Conservation (phyloP, 2,797 vertebrate genomes). For the Tapera naevia region DNA sequence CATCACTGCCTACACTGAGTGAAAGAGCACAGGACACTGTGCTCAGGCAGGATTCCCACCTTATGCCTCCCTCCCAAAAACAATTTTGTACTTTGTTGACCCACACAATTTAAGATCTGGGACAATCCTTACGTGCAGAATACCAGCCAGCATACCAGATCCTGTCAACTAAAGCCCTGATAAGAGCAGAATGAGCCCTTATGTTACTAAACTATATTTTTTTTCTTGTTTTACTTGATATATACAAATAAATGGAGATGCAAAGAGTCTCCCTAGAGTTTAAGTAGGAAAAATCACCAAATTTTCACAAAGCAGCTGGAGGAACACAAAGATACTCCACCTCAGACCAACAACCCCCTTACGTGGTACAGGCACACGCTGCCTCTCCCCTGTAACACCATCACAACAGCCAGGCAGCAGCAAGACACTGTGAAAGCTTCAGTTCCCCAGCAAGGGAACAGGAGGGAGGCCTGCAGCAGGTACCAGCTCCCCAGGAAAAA, state of each 20-base stretch:
- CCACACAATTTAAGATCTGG: background rate
- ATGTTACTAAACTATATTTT: background rate
- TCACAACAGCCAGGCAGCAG: background rate
- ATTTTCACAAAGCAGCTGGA: background rate
- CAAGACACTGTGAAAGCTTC: rapidly evolving
- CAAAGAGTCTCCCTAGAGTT: background rate
- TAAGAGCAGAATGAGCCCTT: background rate
- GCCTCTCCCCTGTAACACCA: rapidly evolving
- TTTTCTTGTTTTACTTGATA: conserved; percentile 30
- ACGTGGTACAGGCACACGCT: rapidly evolving
- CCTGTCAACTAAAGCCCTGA: background rate
- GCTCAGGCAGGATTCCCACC: background rate
- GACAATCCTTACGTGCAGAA: conserved; percentile 7
- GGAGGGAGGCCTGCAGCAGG: background rate
- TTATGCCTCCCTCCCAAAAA: background rate
- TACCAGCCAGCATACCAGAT: background rate
- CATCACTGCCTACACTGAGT: background rate
- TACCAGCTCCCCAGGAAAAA: rapidly evolving
- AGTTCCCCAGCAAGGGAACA: background rate
- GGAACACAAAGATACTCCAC: background rate
- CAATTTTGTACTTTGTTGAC: background rate
- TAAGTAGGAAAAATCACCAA: background rate
- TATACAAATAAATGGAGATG: background rate
- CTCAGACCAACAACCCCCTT: background rate
- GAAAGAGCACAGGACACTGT: background rate